Evolutionary conservation across 2,113 vertebrate species (phyloP), one percentile per base, ranked within the genome.

Genomic region (Sphaerodactylus townsendi): DNA sequence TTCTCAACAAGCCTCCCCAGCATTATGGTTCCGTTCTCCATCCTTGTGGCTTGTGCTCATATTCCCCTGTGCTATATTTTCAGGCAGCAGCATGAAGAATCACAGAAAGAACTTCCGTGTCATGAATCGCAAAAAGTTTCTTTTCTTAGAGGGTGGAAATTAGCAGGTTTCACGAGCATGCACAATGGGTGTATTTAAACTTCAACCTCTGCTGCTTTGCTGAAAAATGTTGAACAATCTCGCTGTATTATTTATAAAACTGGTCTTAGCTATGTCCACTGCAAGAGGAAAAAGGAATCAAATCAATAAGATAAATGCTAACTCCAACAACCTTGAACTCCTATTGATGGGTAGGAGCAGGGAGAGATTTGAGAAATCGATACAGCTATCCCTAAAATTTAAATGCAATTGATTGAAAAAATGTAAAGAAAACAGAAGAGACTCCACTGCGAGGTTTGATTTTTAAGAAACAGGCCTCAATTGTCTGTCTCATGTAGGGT

Each of bases 241-340:
- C 70, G n/a, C 33, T 89, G 3, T 80, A 80, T 90, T 94, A 87
- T 90, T 89, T 91, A 92, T 92, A 94, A 92, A 89, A 90, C 90
- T 86, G 41, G 88, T 90, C 62, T 39, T 62, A 81, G 44, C 1
- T 83, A 87, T 53, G 85, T 80, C 25, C 59, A 68, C 68, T 82
- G 74, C 79, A 78, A 0, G 0, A 83, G 76, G 37, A 77, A 37
- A n/a, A 78, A 87, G 85, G 81, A 90, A 93, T 86, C 64, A 75
- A 84, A 90, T 93, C 41, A 93, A 82, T 89, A 87, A 92, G 83
- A 93, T 19, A 80, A 92, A 92, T 86, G 53, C 73, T 89, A 89
- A 87, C 68, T 92, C n/a, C 50, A 70, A 48, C 73, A 85, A 90
- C 50, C 65, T 69, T 91, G 78, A 94, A 86, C 75, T 92, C 53